Evolutionary conservation across 2,888 invertebrate species (phyloP), one percentile per base, ranked within the genome.

Genomic region (Sarcophaga rosellei): DNA sequence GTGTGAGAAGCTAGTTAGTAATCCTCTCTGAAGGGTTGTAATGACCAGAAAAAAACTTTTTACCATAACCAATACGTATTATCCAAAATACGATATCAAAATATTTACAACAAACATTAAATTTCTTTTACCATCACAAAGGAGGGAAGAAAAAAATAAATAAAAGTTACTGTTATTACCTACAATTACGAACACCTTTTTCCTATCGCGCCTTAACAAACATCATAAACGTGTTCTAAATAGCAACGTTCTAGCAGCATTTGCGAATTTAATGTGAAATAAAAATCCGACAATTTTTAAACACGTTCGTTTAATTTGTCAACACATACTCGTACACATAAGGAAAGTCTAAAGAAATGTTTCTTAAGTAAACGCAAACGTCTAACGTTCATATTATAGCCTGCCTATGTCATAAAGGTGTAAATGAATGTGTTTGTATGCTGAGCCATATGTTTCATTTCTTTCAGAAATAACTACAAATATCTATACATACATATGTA

Each of bases 241-340:
- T 15, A 53, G 53, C 53, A 53, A 53, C 5, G 12, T 53, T 53
- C 53, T 17, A 15, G 17, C 17, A 17, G 17, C 35, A 35, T 35
- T 35, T 17, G 53, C 15, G 17, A 35, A n/a, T 35, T 53, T 59
- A 53, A 35, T 72, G 12, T 57, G 8, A 72, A 53, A 47, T 15
- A 23, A 12, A 72, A 35, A 57, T 72, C n/a, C 11, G 25, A 25
- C n/a, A 80, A 65, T 73, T 75, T 75, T 69, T 57, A 78, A 72
- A n/a, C 86, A 88, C 87, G 88, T 84, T 86, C 81, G 77, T 25
- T 82, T 85, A 88, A 87, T 85, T 87, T 88, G 88, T 87, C 88
- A 87, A 81, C 77, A 81, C 61, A 62, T 44, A 6, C 35, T 2
- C 23, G 3, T 25, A 35, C 35, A 35, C 8, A 35, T 35, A 68